Conservation (phyloP, 2,797 vertebrate species). For the Chrosomus eos region DNA sequence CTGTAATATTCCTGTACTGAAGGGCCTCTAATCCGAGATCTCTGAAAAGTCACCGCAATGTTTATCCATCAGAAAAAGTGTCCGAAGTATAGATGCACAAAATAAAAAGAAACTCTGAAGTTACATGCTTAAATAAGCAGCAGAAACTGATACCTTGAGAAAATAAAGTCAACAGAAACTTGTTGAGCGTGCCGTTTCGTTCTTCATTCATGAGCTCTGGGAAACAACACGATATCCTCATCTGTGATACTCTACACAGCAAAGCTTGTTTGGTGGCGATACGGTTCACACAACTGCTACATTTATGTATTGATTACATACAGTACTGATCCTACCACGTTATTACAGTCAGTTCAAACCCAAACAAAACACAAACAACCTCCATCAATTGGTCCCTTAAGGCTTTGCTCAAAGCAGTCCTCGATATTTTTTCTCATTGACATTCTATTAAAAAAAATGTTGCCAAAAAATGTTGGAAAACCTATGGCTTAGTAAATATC, state of each 20-base stretch:
- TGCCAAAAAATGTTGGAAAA: slow-evolving; percentile 72
- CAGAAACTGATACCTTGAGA: slow-evolving; percentile 10
- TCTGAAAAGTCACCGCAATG: not conserved
- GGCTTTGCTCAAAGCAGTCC: slow-evolving; percentile 71
- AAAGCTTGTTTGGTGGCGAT: slow-evolving; percentile 62
- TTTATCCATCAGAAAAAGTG: not conserved
- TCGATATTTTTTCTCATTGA: slow-evolving; percentile 64
- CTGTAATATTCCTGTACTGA: slow-evolving; percentile 45
- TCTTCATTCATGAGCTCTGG: not conserved
- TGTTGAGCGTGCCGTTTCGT: not conserved
- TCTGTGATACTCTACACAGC: slow-evolving; percentile 20
- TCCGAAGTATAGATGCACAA: not conserved
- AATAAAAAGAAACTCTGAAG: not conserved
- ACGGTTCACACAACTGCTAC: slow-evolving; percentile 67
- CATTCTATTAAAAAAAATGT: slow-evolving; percentile 78
- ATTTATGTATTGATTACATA: slow-evolving; percentile 66
- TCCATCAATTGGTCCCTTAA: slow-evolving; percentile 80
- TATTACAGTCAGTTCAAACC: slow-evolving; percentile 24
- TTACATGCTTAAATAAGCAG: slow-evolving; percentile 8
- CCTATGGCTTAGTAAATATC: slow-evolving; percentile 82
- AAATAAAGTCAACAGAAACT: not conserved
- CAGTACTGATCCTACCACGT: slow-evolving; percentile 62
- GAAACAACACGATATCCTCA: not conserved
- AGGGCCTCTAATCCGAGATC: not conserved
- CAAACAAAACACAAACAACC: slow-evolving; percentile 63